A percentile compares a stretch with the other conserved stretches of the same genome.
Conservation (phyloP, 2,888 invertebrate genomes). For the Timandra comae region DNA sequence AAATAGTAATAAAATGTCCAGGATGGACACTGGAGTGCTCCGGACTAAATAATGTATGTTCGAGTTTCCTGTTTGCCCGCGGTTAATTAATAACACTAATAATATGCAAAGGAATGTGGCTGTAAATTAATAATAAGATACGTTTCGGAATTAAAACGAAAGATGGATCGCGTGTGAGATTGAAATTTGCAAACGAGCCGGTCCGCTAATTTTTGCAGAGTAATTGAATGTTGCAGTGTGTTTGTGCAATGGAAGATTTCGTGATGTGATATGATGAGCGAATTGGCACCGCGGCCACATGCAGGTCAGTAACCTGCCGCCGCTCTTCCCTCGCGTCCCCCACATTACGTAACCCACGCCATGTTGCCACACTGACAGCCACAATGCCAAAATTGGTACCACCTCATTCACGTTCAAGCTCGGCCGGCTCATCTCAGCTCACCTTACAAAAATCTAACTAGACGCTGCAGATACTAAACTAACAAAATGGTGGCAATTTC, state of each 20-base stretch:
- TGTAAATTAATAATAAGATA: not conserved
- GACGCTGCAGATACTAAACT: too few species aligned
- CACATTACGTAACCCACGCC: conserved; percentile 55
- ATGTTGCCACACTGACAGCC: conserved; percentile 60
- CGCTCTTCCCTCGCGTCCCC: conserved; percentile 38
- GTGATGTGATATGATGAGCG: conserved; percentile 66
- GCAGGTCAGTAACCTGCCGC: conserved; percentile 62
- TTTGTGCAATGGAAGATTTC: conserved; percentile 63
- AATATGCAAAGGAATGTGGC: too few species aligned
- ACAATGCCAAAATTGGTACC: conserved; percentile 58
- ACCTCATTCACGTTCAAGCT: conserved; percentile 45
- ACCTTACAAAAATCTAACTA: conserved; percentile 16
- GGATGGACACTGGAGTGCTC: too few species aligned
- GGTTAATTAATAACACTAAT: too few species aligned
- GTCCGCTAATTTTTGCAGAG: conserved; percentile 36
- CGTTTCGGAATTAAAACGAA: conserved; percentile 9
- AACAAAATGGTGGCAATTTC: conserved; percentile 20
- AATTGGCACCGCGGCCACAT: conserved; percentile 62
- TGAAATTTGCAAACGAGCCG: conserved; percentile 32
- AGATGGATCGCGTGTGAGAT: conserved; percentile 18
- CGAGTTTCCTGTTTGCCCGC: too few species aligned
- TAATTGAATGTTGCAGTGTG: conserved; percentile 35
- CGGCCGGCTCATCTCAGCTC: conserved; percentile 36
- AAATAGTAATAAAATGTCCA: too few species aligned
- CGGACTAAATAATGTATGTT: too few species aligned